phyloP scores from a whole-genome alignment of 2,888 invertebrate species.

The Oligia strigilis region DNA sequence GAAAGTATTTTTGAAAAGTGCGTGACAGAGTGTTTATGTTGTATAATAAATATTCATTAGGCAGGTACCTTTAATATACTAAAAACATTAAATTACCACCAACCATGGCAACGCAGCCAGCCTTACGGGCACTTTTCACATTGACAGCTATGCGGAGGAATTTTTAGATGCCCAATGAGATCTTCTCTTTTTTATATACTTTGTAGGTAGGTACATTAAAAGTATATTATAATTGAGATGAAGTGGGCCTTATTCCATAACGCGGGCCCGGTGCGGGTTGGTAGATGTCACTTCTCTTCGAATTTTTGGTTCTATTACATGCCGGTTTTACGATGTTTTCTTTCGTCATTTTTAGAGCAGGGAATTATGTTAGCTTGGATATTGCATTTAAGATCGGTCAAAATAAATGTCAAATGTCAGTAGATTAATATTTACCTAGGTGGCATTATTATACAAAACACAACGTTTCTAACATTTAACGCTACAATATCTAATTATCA shows the following conservation, averaged over 20 bases:
- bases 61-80: neutral
- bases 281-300: neutral
- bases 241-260: too few species aligned
- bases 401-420: neutral
- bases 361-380: neutral
- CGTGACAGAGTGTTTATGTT: neutral
- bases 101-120: neutral
- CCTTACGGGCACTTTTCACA: neutral
- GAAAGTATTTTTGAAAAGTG: slow-evolving; percentile 4
- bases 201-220: neutral
- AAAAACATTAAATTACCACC: neutral
- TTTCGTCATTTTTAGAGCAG: too few species aligned
- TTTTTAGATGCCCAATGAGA: neutral
- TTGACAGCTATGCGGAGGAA: neutral
- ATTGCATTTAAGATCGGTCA: neutral
- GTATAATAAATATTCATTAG: neutral
- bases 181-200: neutral
- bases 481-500: slow-evolving; percentile 2
- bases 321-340: too few species aligned
- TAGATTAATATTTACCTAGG: neutral
- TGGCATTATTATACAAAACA: neutral
- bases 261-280: too few species aligned
- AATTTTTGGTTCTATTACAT: too few species aligned
- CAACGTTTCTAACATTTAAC: neutral
- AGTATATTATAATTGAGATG: neutral